phyloP scores from a whole-genome alignment of 1,140 invertebrate species.

The Neomicropteryx cornuta region DNA sequence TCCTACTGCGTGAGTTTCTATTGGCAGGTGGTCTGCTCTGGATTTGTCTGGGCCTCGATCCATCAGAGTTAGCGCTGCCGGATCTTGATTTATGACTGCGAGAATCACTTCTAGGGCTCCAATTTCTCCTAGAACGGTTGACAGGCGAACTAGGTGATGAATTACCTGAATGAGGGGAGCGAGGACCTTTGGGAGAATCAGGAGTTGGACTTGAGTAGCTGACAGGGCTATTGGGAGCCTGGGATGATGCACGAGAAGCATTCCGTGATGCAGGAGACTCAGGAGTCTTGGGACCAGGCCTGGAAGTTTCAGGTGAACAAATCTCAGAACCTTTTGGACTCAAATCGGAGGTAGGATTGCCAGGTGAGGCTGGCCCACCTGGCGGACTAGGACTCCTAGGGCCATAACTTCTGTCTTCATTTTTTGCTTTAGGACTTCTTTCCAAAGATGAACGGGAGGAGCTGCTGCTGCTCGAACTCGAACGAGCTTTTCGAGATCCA shows the following conservation, averaged over 20 bases:
- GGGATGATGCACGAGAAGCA: constrained; percentile 22
- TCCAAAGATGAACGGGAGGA: constrained; percentile 34
- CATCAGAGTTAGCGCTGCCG: too few relatives aligned
- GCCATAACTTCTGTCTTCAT: too few relatives aligned
- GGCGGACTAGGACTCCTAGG: too few relatives aligned
- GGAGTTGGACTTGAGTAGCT: constrained; percentile 23
- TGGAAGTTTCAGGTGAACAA: constrained; percentile 32
- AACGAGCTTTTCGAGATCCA: constrained; percentile 27
- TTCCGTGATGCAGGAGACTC: constrained; percentile 26
- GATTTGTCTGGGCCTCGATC: constrained; percentile 31
- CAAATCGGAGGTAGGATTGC: constrained; percentile 17
- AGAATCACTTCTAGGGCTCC: constrained; percentile 18
- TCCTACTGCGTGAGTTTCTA: constrained; percentile 21
- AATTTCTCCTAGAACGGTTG: constrained; percentile 19
- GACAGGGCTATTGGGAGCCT: constrained; percentile 23
- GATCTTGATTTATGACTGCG: too few relatives aligned
- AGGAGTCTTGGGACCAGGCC: constrained; percentile 26
- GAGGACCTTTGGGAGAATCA: too few relatives aligned
- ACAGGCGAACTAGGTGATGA: constrained; percentile 20
- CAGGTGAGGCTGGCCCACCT: constrained; percentile 6
- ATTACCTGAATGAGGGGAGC: constrained; percentile 15
- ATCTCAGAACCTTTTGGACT: constrained; percentile 31
- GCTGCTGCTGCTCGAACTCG: constrained; percentile 37
- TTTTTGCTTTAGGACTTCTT: constrained; percentile 25
- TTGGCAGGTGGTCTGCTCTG: constrained; percentile 21